Conservation (phyloP, 64 coral and sea anemone species). For the Actinia tenebrosa region DNA sequence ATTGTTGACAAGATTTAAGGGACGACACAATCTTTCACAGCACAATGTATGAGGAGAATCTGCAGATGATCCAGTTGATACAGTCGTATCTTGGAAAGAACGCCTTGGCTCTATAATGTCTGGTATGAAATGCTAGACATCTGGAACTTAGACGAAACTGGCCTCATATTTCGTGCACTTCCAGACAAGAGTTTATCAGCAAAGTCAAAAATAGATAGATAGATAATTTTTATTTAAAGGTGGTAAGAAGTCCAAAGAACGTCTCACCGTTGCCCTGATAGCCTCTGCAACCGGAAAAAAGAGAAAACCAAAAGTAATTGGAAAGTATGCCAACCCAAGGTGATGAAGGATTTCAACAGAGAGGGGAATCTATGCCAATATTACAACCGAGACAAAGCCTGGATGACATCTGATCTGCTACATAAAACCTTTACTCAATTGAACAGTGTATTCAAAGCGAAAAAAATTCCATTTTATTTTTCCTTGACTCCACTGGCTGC, state of each 20-base stretch:
- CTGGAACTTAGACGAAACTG: conserved; percentile 71
- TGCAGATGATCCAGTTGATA: conserved; percentile 41
- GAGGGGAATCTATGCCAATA: conserved; percentile 20
- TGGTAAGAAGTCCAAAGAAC: conserved; percentile 53
- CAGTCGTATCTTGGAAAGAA: conserved; percentile 53
- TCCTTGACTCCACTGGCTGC: conserved; percentile 47
- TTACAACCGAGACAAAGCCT: conserved; percentile 50
- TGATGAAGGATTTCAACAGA: neutral
- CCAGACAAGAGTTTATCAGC: conserved; percentile 64
- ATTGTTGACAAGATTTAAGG: conserved; percentile 63
- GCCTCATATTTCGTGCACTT: conserved; percentile 18
- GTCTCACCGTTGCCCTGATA: conserved; percentile 41
- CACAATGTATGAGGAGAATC: conserved; percentile 55
- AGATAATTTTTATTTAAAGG: conserved; percentile 25
- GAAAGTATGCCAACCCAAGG: conserved; percentile 52
- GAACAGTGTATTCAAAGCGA: conserved; percentile 44
- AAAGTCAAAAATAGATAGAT: conserved; percentile 33
- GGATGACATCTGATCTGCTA: conserved; percentile 63
- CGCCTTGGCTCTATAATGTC: conserved; percentile 25
- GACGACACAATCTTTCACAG: neutral
- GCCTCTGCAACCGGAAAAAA: conserved; percentile 43
- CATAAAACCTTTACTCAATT: conserved; percentile 45
- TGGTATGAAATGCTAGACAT: conserved; percentile 47
- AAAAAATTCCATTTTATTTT: conserved; percentile 42
- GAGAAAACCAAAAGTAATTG: conserved; percentile 55